Evolutionary conservation across 2,888 invertebrate species (phyloP).

Genomic region (Epirrita christyi): DNA sequence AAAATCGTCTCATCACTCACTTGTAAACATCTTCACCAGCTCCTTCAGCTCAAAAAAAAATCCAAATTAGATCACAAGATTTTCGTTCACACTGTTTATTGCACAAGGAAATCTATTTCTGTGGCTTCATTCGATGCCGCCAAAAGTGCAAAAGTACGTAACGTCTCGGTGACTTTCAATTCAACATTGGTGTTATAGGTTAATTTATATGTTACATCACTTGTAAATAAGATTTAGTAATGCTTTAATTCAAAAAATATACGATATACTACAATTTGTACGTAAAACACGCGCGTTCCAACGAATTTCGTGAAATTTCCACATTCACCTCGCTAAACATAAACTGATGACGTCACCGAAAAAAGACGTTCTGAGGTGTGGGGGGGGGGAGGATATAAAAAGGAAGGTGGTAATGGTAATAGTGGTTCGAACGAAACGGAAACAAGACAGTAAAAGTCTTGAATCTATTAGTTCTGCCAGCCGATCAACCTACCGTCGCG

Average conservation of each 20-base stretch:
- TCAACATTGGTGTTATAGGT: slow-evolving; percentile 34
- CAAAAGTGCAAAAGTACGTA: slow-evolving; percentile 81
- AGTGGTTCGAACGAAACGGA: background rate
- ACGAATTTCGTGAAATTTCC: slow-evolving; percentile 70
- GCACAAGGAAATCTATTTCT: slow-evolving; percentile 82
- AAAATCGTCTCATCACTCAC: slow-evolving; percentile 26
- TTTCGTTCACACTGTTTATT: slow-evolving; percentile 53
- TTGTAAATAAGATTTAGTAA: slow-evolving; percentile 14
- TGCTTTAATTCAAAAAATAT: slow-evolving; percentile 34
- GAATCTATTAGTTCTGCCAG: background rate
- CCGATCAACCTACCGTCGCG: no score
- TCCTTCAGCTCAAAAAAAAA: slow-evolving; percentile 32
- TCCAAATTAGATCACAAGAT: slow-evolving; percentile 42
- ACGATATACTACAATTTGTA: slow-evolving; percentile 49
- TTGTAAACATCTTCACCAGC: slow-evolving; percentile 52
- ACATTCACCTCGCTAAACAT: slow-evolving; percentile 64
- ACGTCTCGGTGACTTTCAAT: slow-evolving; percentile 53
- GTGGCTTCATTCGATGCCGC: slow-evolving; percentile 79
- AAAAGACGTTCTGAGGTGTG: slow-evolving; percentile 55
- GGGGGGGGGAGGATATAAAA: no score
- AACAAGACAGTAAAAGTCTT: background rate
- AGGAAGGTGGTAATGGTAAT: no score
- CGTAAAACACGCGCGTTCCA: slow-evolving; percentile 47
- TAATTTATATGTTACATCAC: slow-evolving; percentile 25
- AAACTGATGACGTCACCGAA: slow-evolving; percentile 78